Evolutionary conservation across 2,797 vertebrate genomes (phyloP).

Genomic region (Naso thynnoides): DNA sequence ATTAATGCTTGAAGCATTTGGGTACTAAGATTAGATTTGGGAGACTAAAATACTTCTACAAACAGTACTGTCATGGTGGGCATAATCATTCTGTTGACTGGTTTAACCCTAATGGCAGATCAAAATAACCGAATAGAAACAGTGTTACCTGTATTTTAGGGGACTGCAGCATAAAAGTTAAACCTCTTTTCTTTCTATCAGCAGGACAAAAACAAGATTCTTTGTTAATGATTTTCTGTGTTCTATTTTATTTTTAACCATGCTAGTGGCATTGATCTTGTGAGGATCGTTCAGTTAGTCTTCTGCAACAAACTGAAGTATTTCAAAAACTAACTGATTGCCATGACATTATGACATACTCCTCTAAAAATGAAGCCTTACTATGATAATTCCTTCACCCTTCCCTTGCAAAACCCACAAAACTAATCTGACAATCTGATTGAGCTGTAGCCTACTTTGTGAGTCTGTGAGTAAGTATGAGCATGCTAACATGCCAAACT

Average conservation of each 20-base stretch:
- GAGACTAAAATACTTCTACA: slow-evolving; percentile 17
- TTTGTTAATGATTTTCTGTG: neutral
- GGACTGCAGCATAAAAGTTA: neutral
- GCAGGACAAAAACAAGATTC: neutral
- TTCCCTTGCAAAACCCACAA: no score
- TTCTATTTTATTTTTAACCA: neutral
- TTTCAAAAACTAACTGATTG: neutral
- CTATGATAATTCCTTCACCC: no score
- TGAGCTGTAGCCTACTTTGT: no score
- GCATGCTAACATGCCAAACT: neutral
- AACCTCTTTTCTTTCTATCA: neutral
- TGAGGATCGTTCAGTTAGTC: no score
- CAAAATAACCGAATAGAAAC: slow-evolving; percentile 5
- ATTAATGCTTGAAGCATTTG: slow-evolving; percentile 28
- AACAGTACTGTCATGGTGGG: slow-evolving; percentile 34
- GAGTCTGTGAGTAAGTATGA: neutral
- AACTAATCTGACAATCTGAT: no score
- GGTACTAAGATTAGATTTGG: slow-evolving; percentile 22
- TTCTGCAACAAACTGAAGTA: neutral
- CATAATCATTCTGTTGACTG: slow-evolving; percentile 41
- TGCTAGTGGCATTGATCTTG: neutral
- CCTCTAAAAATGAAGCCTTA: neutral
- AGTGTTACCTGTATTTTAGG: neutral
- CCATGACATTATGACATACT: neutral
- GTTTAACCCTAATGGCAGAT: slow-evolving; percentile 17